Evolutionary conservation across 92 coral and sea anemone species (phyloP).

Genomic region (Paragorgia papillata): DNA sequence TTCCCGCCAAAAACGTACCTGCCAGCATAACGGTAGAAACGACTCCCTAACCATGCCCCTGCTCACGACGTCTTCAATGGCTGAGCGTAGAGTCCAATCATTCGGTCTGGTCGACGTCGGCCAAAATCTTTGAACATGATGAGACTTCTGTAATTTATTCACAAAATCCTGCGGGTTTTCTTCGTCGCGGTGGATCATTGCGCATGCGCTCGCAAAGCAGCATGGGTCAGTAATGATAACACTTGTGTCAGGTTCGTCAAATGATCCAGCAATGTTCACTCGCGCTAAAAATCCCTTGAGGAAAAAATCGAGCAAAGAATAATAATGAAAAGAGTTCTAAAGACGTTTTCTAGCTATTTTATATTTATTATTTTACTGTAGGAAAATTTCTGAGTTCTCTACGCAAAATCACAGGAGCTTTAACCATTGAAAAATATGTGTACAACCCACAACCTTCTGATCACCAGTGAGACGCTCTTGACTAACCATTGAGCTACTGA

Average conservation of each 20-base stretch:
- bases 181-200: constrained; percentile 82
- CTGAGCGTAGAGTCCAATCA: constrained; percentile 96
- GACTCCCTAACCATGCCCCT: constrained; percentile 95
- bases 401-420: too few species aligned
- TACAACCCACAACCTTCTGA: too few species aligned
- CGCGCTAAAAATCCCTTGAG: constrained; percentile 19
- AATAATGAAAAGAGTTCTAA: too few species aligned
- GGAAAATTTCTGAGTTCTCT: too few species aligned
- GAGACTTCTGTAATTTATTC: constrained; percentile 81
- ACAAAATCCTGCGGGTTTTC: constrained; percentile 90
- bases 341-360: too few species aligned
- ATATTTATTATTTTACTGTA: too few species aligned
- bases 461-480: too few species aligned
- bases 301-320: not conserved
- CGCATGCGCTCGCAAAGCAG: constrained; percentile 80
- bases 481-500: too few species aligned
- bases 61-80: constrained; percentile 85
- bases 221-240: constrained; percentile 69
- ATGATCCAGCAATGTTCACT: not conserved
- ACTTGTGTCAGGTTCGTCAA: not conserved
- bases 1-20: constrained; percentile 72
- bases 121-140: constrained; percentile 82
- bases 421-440: too few species aligned
- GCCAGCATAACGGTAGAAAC: constrained; percentile 87
- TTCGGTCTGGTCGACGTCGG: constrained; percentile 93